phyloP scores from a whole-genome alignment of 2,113 vertebrate species.

The Okapia johnstoni region DNA sequence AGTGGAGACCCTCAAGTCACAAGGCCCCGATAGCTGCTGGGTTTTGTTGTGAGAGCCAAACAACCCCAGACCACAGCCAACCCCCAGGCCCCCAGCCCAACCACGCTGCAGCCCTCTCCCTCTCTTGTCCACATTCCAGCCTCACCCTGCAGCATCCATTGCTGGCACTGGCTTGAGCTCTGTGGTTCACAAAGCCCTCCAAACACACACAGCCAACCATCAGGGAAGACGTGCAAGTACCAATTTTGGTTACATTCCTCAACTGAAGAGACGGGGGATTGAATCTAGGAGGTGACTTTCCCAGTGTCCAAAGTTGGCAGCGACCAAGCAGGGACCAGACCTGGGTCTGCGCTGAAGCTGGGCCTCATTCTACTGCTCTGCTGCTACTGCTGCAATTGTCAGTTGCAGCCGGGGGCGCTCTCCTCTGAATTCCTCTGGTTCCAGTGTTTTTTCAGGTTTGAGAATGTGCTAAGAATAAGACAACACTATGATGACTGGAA shows the following conservation, averaged over 20 bases:
- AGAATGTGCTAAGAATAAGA: conserved; percentile 77
- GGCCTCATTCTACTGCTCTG: fast-evolving
- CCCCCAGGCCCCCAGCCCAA: not conserved
- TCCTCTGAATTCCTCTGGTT: conserved; percentile 73
- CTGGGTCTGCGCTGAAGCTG: not conserved
- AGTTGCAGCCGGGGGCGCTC: conserved; percentile 58
- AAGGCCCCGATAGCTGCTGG: conserved; percentile 37
- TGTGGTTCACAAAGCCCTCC: not conserved
- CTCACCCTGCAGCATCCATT: not conserved
- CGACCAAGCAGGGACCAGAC: not conserved
- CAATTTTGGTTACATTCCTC: not conserved
- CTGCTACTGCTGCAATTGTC: not conserved
- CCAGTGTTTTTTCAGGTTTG: conserved; percentile 74
- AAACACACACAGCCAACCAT: not conserved
- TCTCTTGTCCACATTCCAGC: not conserved
- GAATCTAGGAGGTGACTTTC: not conserved
- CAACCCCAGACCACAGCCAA: conserved; percentile 23
- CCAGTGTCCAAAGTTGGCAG: not conserved
- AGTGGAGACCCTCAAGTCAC: conserved; percentile 66
- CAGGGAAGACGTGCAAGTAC: not conserved
- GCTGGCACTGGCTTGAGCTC: not conserved
- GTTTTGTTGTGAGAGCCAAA: conserved; percentile 52
- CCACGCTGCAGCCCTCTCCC: not conserved
- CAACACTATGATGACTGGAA: conserved; percentile 81
- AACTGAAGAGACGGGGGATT: not conserved